Percentiles rank a stretch among this genome's conserved stretches.
Evolutionary conservation across 2,113 vertebrate species (phyloP).

Genomic region (Pelobates fuscus): DNA sequence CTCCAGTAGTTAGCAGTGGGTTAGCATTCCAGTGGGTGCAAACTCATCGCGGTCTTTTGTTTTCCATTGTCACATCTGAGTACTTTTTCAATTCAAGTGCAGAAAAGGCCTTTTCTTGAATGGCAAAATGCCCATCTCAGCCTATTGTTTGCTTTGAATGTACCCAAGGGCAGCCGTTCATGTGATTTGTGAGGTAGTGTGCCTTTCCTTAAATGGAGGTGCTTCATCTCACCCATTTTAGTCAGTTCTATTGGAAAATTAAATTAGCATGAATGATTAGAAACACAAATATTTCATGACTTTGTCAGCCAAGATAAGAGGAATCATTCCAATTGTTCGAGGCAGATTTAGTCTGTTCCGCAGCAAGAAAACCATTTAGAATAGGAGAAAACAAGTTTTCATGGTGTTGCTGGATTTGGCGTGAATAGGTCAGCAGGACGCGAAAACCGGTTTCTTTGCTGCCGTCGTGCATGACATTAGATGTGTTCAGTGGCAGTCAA

Average conservation of each 20-base stretch:
- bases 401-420: neutral
- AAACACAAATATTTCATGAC: constrained; percentile 21
- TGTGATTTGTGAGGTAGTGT: constrained; percentile 22
- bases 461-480: constrained; percentile 11
- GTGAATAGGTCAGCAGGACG: constrained; percentile 17
- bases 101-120: neutral
- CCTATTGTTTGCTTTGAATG: constrained; percentile 14
- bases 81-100: neutral
- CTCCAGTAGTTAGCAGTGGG: too few species aligned
- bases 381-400: constrained; percentile 6
- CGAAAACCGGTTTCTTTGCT: constrained; percentile 23
- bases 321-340: neutral
- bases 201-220: constrained; percentile 7
- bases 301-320: constrained; percentile 16
- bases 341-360: neutral
- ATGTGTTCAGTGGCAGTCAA: neutral
- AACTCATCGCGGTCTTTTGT: neutral
- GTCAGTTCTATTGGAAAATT: constrained; percentile 13
- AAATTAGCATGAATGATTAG: constrained; percentile 15
- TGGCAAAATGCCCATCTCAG: constrained; percentile 14
- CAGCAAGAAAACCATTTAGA: neutral
- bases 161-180: constrained; percentile 2
- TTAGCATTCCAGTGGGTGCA: too few species aligned
- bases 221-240: neutral
- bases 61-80: neutral